phyloP scores from a whole-genome alignment of 2,888 invertebrate genomes.

The Nomada fabriciana region DNA sequence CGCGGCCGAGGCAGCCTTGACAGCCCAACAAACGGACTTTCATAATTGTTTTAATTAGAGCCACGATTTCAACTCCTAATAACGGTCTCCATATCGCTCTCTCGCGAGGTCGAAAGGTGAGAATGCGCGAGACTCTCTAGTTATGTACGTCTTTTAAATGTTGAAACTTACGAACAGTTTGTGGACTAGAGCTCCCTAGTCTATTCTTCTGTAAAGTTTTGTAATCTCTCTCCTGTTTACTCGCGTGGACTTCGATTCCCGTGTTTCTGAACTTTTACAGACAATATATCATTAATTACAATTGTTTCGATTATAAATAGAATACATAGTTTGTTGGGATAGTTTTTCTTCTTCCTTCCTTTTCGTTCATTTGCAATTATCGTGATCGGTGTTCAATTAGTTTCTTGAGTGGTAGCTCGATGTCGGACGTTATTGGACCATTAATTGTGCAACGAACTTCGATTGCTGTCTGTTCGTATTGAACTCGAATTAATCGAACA shows the following conservation, averaged over 20 bases:
- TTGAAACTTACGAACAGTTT: background rate
- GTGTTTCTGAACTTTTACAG: background rate
- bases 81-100: constrained; percentile 15
- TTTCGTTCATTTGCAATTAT: background rate
- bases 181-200: background rate
- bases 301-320: constrained; percentile 43
- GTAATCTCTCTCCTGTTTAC: constrained; percentile 3
- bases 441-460: background rate
- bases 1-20: constrained; percentile 14
- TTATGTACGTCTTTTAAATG: constrained; percentile 25
- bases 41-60: constrained; percentile 74
- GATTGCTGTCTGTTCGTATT: background rate
- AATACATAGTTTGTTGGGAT: background rate
- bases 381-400: constrained; percentile 34
- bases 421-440: constrained; percentile 1
- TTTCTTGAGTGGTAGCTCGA: background rate
- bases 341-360: background rate
- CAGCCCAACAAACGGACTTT: constrained; percentile 47
- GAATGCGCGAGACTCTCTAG: background rate
- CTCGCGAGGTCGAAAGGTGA: background rate
- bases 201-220: constrained; percentile 31
- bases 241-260: background rate
- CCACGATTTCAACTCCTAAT: constrained; percentile 47
- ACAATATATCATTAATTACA: constrained; percentile 32
- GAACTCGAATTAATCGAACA: background rate